Percentiles rank a stretch among this genome's conserved stretches.
Evolutionary conservation across 2,888 invertebrate species (phyloP).

Genomic region (Orchestes rusci): DNA sequence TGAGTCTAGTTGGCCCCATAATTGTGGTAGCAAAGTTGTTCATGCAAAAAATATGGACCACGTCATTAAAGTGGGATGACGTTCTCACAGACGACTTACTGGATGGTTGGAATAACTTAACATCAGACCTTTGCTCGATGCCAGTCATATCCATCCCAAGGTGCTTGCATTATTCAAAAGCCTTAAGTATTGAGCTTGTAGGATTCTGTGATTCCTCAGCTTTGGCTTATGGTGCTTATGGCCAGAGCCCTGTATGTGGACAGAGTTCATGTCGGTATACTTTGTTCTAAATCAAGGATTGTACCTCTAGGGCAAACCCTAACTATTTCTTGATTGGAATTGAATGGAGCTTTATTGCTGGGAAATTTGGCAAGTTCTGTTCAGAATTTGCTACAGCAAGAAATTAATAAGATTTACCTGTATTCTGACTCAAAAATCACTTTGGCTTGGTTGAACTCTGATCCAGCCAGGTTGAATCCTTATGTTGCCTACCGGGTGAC

Average conservation of each 20-base stretch:
- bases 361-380: slow-evolving; percentile 8
- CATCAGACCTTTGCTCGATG: slow-evolving; percentile 2
- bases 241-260: not conserved
- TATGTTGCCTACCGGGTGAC: slow-evolving; percentile 14
- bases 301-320: slow-evolving; percentile 18
- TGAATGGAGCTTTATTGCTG: slow-evolving; percentile 16
- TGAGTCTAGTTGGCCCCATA: slow-evolving; percentile 8
- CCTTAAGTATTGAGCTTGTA: slow-evolving; percentile 5
- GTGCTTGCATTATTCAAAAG: slow-evolving; percentile 2
- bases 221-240: slow-evolving; percentile 18
- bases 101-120: slow-evolving; percentile 5
- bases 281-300: slow-evolving; percentile 20
- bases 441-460: slow-evolving; percentile 15
- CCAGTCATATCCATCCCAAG: slow-evolving; percentile 1
- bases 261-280: slow-evolving; percentile 6
- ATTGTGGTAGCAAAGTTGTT: slow-evolving; percentile 4
- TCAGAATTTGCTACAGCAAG: slow-evolving; percentile 3
- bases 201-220: slow-evolving; percentile 19
- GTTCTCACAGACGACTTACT: slow-evolving; percentile 7
- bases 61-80: slow-evolving; percentile 9
- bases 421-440: slow-evolving; percentile 21
- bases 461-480: slow-evolving; percentile 8
- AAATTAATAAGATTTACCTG: slow-evolving; percentile 7
- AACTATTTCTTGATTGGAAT: slow-evolving; percentile 20
- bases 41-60: slow-evolving; percentile 8